Evolutionary conservation across 2,797 vertebrate genomes (phyloP).

Genomic region (Triplophysa bombifrons): DNA sequence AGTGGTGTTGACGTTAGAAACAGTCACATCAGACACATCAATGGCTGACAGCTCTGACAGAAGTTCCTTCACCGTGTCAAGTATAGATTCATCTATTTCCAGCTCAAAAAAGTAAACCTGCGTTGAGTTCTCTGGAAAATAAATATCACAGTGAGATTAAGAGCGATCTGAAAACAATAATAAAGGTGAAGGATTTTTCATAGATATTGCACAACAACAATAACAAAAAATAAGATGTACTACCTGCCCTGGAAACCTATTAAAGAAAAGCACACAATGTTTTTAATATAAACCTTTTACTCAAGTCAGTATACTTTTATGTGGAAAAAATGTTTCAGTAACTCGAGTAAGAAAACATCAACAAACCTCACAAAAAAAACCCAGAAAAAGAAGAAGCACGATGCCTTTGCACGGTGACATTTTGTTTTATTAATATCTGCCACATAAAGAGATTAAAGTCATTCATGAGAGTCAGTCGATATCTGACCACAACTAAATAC

Average conservation of each 20-base stretch:
- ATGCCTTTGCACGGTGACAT: conserved; percentile 60
- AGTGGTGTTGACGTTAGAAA: conserved; percentile 24
- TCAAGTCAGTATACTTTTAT: not conserved
- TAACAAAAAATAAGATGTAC: not conserved
- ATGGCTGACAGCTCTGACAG: fast-evolving
- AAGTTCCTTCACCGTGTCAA: fast-evolving
- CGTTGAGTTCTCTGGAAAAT: conserved; percentile 55
- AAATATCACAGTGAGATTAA: not conserved
- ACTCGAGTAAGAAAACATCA: not conserved
- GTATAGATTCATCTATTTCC: conserved; percentile 29
- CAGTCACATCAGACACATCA: fast-evolving
- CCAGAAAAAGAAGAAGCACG: conserved; percentile 55
- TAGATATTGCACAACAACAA: not conserved
- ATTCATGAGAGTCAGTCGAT: not conserved
- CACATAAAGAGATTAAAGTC: not conserved
- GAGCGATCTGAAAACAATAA: not conserved
- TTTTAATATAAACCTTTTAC: not conserved
- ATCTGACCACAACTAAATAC: not conserved
- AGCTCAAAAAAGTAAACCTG: conserved; percentile 64
- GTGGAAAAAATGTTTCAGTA: not conserved
- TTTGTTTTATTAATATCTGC: conserved; percentile 40
- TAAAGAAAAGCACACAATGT: not conserved
- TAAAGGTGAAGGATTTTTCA: not conserved
- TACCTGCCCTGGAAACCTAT: conserved; percentile 27
- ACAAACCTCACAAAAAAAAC: conserved; percentile 48